Conservation (phyloP, 2,113 vertebrate species). For the Peromyscus leucopus region DNA sequence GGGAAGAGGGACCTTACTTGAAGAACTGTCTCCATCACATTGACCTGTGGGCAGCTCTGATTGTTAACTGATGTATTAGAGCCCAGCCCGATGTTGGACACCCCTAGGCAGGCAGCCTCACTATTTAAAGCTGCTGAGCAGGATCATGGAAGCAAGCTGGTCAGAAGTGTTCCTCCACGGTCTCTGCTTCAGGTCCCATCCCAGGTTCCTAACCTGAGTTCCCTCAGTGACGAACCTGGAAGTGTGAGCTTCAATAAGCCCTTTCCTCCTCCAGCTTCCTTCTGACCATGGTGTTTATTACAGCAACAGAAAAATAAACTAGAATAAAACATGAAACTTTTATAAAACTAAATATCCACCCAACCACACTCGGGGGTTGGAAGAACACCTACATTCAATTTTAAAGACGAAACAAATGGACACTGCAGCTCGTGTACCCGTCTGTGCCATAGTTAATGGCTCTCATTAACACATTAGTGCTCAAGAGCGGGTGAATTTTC, state of each 20-base stretch:
- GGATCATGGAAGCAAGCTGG: too few relatives aligned
- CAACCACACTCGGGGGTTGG: background rate
- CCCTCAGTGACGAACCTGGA: background rate
- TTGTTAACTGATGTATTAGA: background rate
- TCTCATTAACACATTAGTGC: background rate
- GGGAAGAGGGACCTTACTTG: background rate
- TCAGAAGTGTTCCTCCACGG: too few relatives aligned
- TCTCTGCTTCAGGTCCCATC: background rate
- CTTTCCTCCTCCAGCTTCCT: background rate
- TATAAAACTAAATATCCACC: background rate
- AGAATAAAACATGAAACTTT: background rate
- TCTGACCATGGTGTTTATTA: background rate
- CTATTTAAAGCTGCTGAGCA: background rate
- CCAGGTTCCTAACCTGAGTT: background rate
- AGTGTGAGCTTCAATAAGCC: background rate
- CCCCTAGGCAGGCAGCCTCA: background rate
- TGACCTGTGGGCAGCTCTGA: background rate
- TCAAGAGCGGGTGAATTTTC: constrained; percentile 21
- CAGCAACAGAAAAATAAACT: background rate
- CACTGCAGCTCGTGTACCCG: background rate
- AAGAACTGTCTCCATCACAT: background rate
- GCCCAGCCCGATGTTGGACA: background rate
- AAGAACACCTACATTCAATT: background rate
- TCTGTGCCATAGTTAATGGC: background rate
- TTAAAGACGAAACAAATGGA: background rate